Evolutionary conservation across 2,888 invertebrate species (phyloP), one percentile per base, ranked within the genome.

Genomic region (Fissipunctia ypsillon): DNA sequence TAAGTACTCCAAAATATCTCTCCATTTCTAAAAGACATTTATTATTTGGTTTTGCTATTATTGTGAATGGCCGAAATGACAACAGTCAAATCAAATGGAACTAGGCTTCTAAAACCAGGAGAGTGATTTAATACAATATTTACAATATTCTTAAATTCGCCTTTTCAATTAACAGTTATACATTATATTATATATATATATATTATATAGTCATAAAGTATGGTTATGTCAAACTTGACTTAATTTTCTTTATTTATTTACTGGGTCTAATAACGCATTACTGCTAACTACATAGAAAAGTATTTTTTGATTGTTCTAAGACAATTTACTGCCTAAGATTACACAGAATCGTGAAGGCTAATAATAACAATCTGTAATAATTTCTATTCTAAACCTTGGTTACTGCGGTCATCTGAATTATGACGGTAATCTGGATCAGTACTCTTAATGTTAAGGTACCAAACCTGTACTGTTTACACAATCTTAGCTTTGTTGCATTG

Each of bases 381-480:
- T 50, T 54, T 66, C 5, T 61, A 28, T 75, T 70, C n/a, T 80
- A 69, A 79, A n/a, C 75, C 64, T 43, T 71, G 60, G 41, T 57
- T 45, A 41, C 48, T 31, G 48, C 35, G 31, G 66, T 31, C 38
- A 69, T 72, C 57, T 65, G n/a, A 50, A 50, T 70, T 54, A 81
- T 75, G 70, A 48, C 59, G 25, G 69, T 75, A 83, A 80, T 81
- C 71, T 75, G 59, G 80, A 75, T 80, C 69, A 60, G 70, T 68
- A 19, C 35, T 52, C 45, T 65, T 82, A 70, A 81, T 83, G 48
- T 65, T 65, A 19, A 56, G 57, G 80, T 75, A 75, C 25, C 52
- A 74, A 77, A 75, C 80, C 66, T 65, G 83, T 81, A 57, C 64
- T 71, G 83, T 80, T 83, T 80, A 83, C 70, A 69, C 63, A 63